Percentiles rank a stretch among this genome's conserved stretches.
Conservation (phyloP, 1,140 invertebrate genomes). For the Drosophila insularis region DNA sequence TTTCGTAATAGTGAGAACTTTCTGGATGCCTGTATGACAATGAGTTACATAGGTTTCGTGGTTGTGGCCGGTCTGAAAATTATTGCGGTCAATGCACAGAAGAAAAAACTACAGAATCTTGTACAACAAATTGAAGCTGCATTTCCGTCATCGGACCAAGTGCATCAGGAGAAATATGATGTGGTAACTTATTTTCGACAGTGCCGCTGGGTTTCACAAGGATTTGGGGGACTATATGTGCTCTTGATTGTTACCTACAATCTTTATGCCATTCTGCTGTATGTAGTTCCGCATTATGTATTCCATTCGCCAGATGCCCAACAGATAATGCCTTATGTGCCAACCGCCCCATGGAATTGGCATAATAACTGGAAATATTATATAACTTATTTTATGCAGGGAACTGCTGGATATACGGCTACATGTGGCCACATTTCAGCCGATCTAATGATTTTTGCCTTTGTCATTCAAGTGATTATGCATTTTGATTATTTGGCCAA, state of each 20-base stretch:
- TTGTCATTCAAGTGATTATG: slow-evolving; percentile 64
- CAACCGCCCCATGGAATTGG: slow-evolving; percentile 50
- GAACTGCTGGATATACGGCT: slow-evolving; percentile 46
- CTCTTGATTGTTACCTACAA: slow-evolving; percentile 55
- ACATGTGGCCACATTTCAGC: slow-evolving; percentile 56
- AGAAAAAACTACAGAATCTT: slow-evolving; percentile 33
- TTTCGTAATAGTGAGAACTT: slow-evolving; percentile 47
- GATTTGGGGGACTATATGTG: slow-evolving; percentile 39
- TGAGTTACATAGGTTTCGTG: slow-evolving; percentile 57
- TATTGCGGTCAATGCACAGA: slow-evolving; percentile 39
- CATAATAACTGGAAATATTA: slow-evolving; percentile 31
- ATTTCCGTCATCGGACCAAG: slow-evolving; percentile 30
- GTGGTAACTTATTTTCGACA: slow-evolving; percentile 20
- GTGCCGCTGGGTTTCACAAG: slow-evolving; percentile 31
- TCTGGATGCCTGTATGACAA: slow-evolving; percentile 56
- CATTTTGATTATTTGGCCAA: slow-evolving; percentile 54
- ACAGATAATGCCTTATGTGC: slow-evolving; percentile 43
- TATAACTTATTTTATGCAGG: slow-evolving; percentile 41
- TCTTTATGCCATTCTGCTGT: slow-evolving; percentile 43
- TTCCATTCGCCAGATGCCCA: slow-evolving; percentile 23
- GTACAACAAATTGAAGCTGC: slow-evolving; percentile 36
- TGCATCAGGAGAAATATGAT: slow-evolving; percentile 33
- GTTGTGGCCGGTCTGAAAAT: slow-evolving; percentile 55
- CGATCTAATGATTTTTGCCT: slow-evolving; percentile 56
- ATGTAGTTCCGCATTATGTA: slow-evolving; percentile 14